Base-by-base conservation (phyloP, 1,140 invertebrate genomes). In the Penaeus chinensis region DNA sequence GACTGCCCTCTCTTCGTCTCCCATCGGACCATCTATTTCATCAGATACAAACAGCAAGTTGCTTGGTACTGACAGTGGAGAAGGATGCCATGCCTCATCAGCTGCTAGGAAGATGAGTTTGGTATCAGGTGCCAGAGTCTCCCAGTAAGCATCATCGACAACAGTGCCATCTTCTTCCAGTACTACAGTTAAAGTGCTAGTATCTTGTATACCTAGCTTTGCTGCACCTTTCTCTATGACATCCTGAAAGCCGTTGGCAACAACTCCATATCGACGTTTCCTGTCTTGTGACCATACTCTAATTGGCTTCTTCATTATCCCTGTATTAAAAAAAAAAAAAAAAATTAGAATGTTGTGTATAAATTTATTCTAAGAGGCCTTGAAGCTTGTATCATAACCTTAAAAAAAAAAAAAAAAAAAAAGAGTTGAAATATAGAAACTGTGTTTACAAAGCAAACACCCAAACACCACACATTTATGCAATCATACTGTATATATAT, bases 231-330 rank as follows among this genome's bases (percentile, higher is more conserved):
- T 89, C 42, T 81, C 42, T 27, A 82, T 71, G 20, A 77, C 77
- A 20, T 89, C 84, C 62, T 89, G 37, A 66, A 85, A 89, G 61
- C 60, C 82, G 54, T 69, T 63, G 22, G 88, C 88, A 16, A 89
- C 88, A 10, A 89, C 80, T 60, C 88, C 88, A 82, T 89, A 60
- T 19, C 88, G 54, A 62, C 76, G 69, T 54, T 82, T 81, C 69
- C 88, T 85, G 60, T 89, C 88, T 76, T 84, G 83, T 20, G 88
- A 89, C 88, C 88, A 89, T 5, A 89, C 88, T 85, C 88, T 65
- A 24, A 89, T 65, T 82, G 88, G 83, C 63, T 89, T 89, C 63
- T 85, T 89, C 82, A 85, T 88, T 22, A n/a, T 47, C 63, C 69
- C 20, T 74, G 71, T 7, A 27, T 54, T 7, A 47, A 47, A 13